phyloP scores from a whole-genome alignment of 23 tunicate species.

The Botrylloides violaceus region DNA sequence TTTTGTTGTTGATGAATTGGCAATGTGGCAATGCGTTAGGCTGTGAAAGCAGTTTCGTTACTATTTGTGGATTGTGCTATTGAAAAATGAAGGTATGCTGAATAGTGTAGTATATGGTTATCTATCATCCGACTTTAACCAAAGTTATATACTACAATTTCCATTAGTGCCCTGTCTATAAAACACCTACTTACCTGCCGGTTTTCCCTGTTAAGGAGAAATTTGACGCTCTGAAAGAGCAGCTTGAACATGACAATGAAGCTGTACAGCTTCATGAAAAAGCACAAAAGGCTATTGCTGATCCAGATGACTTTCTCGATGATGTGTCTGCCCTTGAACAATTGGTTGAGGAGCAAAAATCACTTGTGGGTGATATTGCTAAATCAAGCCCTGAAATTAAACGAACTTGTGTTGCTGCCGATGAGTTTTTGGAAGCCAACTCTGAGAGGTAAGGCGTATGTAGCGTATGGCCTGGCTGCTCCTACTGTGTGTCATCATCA shows the following conservation, averaged over 20 bases:
- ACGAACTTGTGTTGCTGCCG: background rate
- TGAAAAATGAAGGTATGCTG: too few species aligned
- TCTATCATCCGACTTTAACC: too few species aligned
- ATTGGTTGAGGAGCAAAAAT: constrained; percentile 7
- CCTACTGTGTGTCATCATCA: too few species aligned
- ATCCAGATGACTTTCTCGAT: background rate
- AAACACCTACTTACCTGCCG: too few species aligned
- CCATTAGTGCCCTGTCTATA: too few species aligned
- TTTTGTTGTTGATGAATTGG: background rate
- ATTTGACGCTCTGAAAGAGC: background rate
- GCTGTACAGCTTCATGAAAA: background rate
- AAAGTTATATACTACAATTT: too few species aligned
- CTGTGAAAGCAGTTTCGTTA: background rate
- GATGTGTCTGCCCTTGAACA: constrained; percentile 7
- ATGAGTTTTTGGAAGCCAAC: constrained; percentile 6
- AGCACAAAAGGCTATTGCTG: constrained; percentile 3
- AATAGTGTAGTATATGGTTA: too few species aligned
- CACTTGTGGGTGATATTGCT: constrained; percentile 1
- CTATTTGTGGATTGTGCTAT: too few species aligned
- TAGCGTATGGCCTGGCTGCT: too few species aligned
- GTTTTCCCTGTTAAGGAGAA: constrained; percentile 6
- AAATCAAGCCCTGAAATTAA: background rate
- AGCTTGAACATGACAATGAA: background rate
- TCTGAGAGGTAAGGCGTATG: constrained; percentile 8
- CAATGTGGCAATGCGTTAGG: background rate